These are phyloP conservation scores for Crax fasciolata DNA, from an alignment of 2,797 vertebrate species.

Conservation along the genomic window DNA sequence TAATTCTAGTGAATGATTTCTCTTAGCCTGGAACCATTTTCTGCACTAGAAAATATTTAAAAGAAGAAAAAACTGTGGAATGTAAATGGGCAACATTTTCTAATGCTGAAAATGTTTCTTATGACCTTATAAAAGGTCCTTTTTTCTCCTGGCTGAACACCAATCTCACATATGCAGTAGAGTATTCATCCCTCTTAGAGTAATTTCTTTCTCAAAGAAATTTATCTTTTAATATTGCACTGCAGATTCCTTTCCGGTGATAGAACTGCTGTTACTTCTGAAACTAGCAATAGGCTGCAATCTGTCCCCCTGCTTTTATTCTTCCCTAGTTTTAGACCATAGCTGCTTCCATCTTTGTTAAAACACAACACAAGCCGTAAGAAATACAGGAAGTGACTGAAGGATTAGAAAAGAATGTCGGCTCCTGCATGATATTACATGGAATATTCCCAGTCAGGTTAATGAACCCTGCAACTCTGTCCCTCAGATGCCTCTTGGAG, in stretches of 20 bases:
- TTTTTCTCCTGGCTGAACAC: slow-evolving; percentile 59
- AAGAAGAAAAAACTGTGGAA: neutral
- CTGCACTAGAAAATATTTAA: slow-evolving; percentile 33
- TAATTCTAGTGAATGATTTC: slow-evolving; percentile 5
- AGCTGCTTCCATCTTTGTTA: neutral
- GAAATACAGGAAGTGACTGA: neutral
- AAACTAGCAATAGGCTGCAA: slow-evolving; percentile 1
- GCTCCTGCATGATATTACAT: neutral
- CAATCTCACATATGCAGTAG: slow-evolving; percentile 24
- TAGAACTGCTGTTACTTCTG: neutral
- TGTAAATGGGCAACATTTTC: slow-evolving; percentile 50
- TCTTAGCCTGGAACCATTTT: slow-evolving; percentile 27
- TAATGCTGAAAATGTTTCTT: slow-evolving; percentile 33
- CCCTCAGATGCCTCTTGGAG: neutral
- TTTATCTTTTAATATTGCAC: slow-evolving; percentile 54
- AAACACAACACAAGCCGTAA: neutral
- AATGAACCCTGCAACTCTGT: neutral
- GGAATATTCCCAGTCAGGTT: neutral
- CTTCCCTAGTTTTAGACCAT: neutral
- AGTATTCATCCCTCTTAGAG: slow-evolving; percentile 34
- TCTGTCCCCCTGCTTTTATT: neutral
- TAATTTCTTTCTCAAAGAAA: slow-evolving; percentile 57
- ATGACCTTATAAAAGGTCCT: slow-evolving; percentile 58
- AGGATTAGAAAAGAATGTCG: neutral
- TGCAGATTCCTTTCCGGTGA: slow-evolving; percentile 28